These are phyloP conservation scores for Erythrolamprus reginae DNA, from an alignment of 2,113 vertebrate species.

Conservation along the genomic window DNA sequence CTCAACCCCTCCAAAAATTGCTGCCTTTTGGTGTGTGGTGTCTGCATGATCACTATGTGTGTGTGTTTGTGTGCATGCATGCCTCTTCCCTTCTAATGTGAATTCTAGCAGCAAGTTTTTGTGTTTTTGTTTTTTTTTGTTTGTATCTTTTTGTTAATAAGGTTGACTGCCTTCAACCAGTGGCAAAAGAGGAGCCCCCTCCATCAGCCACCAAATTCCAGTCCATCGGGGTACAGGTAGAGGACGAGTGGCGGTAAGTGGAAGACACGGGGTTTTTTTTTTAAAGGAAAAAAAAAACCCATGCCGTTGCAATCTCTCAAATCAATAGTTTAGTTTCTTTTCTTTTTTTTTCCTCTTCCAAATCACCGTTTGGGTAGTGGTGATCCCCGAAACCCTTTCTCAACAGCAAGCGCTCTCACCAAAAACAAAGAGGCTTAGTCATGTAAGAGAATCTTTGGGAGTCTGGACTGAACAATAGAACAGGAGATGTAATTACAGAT, in stretches of 20 bases:
- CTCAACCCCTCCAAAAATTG: slow-evolving; percentile 3
- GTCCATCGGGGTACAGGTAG: slow-evolving; percentile 98
- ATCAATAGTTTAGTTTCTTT: slow-evolving; percentile 11
- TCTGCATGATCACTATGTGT: slow-evolving; percentile 50
- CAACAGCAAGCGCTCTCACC: slow-evolving; percentile 30
- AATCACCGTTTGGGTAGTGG: slow-evolving; percentile 28
- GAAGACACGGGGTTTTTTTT: slow-evolving; percentile 48
- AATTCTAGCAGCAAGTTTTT: slow-evolving; percentile 70
- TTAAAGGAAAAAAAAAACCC: slow-evolving; percentile 2
- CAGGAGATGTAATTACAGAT: slow-evolving; percentile 29
- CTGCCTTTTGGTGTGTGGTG: slow-evolving; percentile 35
- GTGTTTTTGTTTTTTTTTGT: slow-evolving; percentile 70
- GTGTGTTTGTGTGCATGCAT: slow-evolving; percentile 47
- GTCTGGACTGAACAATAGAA: slow-evolving; percentile 32
- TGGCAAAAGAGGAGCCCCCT: slow-evolving; percentile 87
- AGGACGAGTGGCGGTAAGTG: slow-evolving; percentile 99
- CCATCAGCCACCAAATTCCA: slow-evolving; percentile 92
- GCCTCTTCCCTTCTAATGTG: slow-evolving; percentile 52
- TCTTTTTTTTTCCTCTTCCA: slow-evolving; percentile 8
- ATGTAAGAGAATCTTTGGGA: slow-evolving; percentile 43
- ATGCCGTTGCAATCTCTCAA: slow-evolving; percentile 18
- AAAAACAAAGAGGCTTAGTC: slow-evolving; percentile 2
- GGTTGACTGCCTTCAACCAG: slow-evolving; percentile 98
- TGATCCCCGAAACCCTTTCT: slow-evolving; percentile 35
- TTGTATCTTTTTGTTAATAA: slow-evolving; percentile 73